Evolutionary conservation across 1,140 invertebrate species (phyloP).

Genomic region (Dysdera silvatica): DNA sequence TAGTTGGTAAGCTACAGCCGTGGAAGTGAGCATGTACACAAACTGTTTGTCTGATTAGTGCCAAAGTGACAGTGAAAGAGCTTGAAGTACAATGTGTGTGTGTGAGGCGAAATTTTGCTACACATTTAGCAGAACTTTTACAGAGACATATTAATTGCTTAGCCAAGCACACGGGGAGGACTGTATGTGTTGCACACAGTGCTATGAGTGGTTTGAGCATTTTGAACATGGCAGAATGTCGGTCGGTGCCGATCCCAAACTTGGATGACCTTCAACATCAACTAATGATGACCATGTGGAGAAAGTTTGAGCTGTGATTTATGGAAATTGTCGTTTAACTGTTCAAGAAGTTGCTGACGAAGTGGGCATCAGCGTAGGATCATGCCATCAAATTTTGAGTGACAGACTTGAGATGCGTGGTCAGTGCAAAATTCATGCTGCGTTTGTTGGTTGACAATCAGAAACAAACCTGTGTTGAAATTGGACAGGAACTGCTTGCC

Average conservation of each 20-base stretch:
- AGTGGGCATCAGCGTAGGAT: conserved; percentile 15
- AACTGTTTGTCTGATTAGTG: no score
- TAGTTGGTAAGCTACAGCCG: no score
- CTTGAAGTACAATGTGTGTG: neutral
- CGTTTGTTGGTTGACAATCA: conserved; percentile 18
- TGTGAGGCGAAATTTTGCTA: no score
- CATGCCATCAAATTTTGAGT: conserved; percentile 25
- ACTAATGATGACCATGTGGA: neutral
- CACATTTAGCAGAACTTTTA: neutral
- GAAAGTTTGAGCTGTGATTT: no score
- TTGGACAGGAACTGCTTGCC: neutral
- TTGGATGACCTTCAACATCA: neutral
- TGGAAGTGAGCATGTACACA: no score
- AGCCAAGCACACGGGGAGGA: neutral
- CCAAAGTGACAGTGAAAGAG: neutral
- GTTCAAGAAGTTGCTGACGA: conserved; percentile 28
- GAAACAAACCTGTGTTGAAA: neutral
- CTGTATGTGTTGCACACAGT: neutral
- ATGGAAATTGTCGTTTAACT: conserved; percentile 35
- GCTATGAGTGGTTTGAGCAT: neutral
- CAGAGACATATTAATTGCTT: neutral
- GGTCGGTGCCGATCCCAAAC: neutral
- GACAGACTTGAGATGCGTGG: conserved; percentile 26
- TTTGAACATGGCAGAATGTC: neutral
- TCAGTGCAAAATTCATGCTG: conserved; percentile 29